Evolutionary conservation across 2,113 vertebrate genomes (phyloP), one percentile per base, ranked within the genome.

Genomic region (Orycteropus afer): DNA sequence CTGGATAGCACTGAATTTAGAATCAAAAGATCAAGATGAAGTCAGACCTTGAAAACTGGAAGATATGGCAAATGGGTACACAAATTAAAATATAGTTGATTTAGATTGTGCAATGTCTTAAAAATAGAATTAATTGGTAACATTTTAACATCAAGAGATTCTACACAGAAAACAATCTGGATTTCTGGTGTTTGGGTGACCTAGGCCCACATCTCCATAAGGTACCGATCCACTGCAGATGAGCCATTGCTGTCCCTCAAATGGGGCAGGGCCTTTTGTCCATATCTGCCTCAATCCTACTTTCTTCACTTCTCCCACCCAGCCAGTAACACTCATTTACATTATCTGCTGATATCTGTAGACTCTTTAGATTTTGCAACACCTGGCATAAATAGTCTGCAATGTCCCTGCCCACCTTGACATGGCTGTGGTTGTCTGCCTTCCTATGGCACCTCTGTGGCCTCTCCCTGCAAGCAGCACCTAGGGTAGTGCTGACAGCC

Each of bases 61-160:
- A 69, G 79, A 47, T 81, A 42, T 57, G 9, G 25, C 14, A 61
- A 78, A 11, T 55, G 47, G 15, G 37, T 88, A 45, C 78, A 63
- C 29, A 9, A 32, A 34, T 65, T 32, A 65, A 65, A 34, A 34
- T 27, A 12, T 34, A 82, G 96, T 95, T 84, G 67, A 65, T 90
- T 61, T 95, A 32, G 7, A 53, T 47, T 71, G 10, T 40, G 69
- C n/a, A 20, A 1, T 55, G 2, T 85, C 82, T 92, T 92, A 73
- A 90, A 93, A 57, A 20, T 45, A 32, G 49, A 83, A 73, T 89
- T 67, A 79, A 51, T 81, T 71, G 77, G 22, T 59, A 81, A 57
- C 73, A 78, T 59, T 91, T 93, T 71, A 42, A 95, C 92, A 93
- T 32, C 59, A 85, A 85, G 53, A 92, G 42, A 81, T 73, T 85